Percentiles rank a stretch among this genome's conserved stretches.
These are phyloP conservation scores for Sesia apiformis DNA, from an alignment of 2,888 invertebrate species.

Conservation along the genomic window DNA sequence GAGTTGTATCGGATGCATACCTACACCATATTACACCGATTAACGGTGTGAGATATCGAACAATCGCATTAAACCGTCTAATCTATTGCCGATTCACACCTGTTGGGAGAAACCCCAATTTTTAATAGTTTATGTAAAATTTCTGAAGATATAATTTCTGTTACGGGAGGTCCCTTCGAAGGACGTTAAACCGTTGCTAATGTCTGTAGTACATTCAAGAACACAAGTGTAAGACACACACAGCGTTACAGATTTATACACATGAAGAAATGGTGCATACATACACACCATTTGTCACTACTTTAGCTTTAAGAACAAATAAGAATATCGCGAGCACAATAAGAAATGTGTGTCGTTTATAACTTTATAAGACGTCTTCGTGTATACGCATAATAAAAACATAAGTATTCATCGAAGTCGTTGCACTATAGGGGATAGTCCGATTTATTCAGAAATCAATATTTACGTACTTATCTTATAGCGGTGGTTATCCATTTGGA, in stretches of 20 bases:
- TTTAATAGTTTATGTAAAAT: conserved; percentile 1
- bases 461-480: too few species aligned
- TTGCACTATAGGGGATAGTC: conserved; percentile 37
- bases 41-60: conserved; percentile 38
- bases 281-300: conserved; percentile 25
- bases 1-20: conserved; percentile 32
- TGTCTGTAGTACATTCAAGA: too few species aligned
- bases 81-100: conserved; percentile 41
- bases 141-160: conserved; percentile 7
- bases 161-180: too few species aligned
- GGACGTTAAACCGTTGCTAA: too few species aligned
- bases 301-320: conserved; percentile 28
- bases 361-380: conserved; percentile 45
- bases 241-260: too few species aligned
- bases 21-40: conserved; percentile 42
- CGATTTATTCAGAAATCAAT: background rate
- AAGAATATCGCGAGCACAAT: conserved; percentile 28
- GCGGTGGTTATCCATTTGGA: too few species aligned
- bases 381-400: conserved; percentile 49
- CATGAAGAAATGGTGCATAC: too few species aligned
- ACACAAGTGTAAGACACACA: too few species aligned
- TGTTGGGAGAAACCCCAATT: conserved; percentile 21
- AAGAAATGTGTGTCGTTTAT: conserved; percentile 38
- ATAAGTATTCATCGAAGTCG: conserved; percentile 40
- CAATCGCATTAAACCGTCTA: conserved; percentile 40